Evolutionary conservation across 1,140 invertebrate species (phyloP), one percentile per base, ranked within the genome.

Genomic region (Plectrocnemia conspersa): DNA sequence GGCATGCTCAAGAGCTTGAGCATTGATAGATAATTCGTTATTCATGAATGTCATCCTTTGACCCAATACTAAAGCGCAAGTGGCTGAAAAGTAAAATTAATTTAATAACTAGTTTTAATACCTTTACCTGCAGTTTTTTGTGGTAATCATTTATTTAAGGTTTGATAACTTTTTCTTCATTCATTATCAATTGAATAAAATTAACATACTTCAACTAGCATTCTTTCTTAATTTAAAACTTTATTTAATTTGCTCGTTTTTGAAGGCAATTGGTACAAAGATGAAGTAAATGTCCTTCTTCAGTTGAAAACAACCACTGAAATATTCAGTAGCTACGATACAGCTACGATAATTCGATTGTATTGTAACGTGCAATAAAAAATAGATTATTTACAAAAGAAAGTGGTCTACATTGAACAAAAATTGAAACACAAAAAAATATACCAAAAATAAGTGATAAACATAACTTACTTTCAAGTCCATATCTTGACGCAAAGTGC

Each of bases 1-100:
- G 1, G 86, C 83, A 32, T 79, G 69, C 11, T 84, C 83, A 38
- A 91, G 68, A 52, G 77, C 75, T 19, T 69, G 67, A 0, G 79
- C 77, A 1, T 73, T 73, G 24, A 76, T 68, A 2, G 76, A 76
- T 68, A 79, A 74, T 50, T 80, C 76, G 2, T 77, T 71, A 44
- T 86, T 80, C 13, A 94, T 69, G 63, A 91, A 91, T 1, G 88
- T 88, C 62, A 94, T 78, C 44, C 90, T 76, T 29, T 83, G 74
- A 4, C 88, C 89, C 22, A 91, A 68, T 68, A 90, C 86, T 49
- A 90, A 64, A 0, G 81, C 84, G 62, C 87, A 90, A 3, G 84
- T 84, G 23, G 82, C 84, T 84, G 59, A 13, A 58, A 61, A 23
- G 7, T 48, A 38, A 45, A 52, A 13, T 29, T 29, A 9, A 29